Conservation (phyloP, 2,888 invertebrate genomes). For the Andricus quercusramuli region DNA sequence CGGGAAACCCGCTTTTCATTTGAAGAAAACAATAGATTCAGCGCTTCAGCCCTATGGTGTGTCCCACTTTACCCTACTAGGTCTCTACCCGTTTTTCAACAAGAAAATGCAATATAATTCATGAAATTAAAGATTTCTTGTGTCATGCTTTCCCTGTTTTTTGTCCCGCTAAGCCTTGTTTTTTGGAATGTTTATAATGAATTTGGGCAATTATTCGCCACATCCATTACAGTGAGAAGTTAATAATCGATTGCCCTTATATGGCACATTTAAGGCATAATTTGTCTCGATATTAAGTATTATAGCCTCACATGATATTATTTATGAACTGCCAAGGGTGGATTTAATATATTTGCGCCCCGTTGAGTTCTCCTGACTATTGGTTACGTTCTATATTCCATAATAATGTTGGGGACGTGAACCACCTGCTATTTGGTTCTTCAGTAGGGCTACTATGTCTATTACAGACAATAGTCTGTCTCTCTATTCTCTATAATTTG, state of each 20-base stretch:
- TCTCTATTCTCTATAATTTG: constrained; percentile 52
- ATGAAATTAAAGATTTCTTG: no score
- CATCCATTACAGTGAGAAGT: constrained; percentile 42
- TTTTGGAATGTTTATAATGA: no score
- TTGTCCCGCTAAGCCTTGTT: no score
- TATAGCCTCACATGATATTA: constrained; percentile 27
- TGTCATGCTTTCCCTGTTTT: no score
- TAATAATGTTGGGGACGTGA: constrained; percentile 55
- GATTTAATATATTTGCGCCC: constrained; percentile 55
- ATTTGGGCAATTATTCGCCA: neutral
- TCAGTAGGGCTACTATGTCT: constrained; percentile 53
- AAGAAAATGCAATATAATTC: no score
- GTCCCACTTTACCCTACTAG: no score
- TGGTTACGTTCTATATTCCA: constrained; percentile 48
- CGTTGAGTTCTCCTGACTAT: constrained; percentile 51
- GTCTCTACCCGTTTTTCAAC: no score
- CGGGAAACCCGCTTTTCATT: no score
- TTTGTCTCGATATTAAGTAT: constrained; percentile 44
- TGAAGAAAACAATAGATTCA: no score
- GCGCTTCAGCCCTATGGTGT: no score
- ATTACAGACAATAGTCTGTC: constrained; percentile 48
- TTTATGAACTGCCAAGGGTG: constrained; percentile 46
- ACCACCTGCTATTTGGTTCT: constrained; percentile 53
- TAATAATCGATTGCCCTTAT: constrained; percentile 51
- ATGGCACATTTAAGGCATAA: constrained; percentile 48